Evolutionary conservation across 2,888 invertebrate genomes (phyloP).

Genomic region (Argyresthia goedartella): DNA sequence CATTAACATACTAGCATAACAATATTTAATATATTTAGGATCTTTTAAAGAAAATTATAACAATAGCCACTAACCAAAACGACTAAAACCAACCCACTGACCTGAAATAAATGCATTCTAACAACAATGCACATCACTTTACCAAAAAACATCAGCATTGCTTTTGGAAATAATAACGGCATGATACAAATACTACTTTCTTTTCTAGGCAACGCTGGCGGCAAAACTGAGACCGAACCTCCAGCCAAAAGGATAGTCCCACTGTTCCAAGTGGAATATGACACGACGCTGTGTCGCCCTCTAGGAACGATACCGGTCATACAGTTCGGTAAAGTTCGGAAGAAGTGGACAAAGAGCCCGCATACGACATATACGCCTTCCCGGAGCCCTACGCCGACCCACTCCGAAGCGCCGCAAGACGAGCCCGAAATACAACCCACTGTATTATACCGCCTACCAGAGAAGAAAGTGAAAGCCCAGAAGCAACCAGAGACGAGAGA

Average conservation of each 20-base stretch:
- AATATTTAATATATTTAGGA: too few relatives aligned
- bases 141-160: background rate
- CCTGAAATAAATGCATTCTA: too few relatives aligned
- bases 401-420: conserved; percentile 12
- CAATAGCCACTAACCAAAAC: too few relatives aligned
- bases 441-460: too few relatives aligned
- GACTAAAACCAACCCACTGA: too few relatives aligned
- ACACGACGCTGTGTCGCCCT: conserved; percentile 54
- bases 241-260: conserved; percentile 38
- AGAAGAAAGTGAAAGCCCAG: conserved; percentile 10
- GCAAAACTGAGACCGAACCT: background rate
- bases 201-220: conserved; percentile 30
- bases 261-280: conserved; percentile 60
- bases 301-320: conserved; percentile 37
- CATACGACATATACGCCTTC: conserved; percentile 23
- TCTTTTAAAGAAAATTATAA: too few relatives aligned
- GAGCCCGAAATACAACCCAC: background rate
- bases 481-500: conserved; percentile 38
- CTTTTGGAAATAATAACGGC: background rate
- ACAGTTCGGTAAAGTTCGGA: conserved; percentile 39
- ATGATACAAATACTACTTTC: conserved; percentile 25
- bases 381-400: conserved; percentile 40
- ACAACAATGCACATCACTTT: background rate
- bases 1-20: too few relatives aligned
- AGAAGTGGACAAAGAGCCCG: conserved; percentile 9